phyloP scores from a whole-genome alignment of 2,113 vertebrate species.

The Origma solitaria region DNA sequence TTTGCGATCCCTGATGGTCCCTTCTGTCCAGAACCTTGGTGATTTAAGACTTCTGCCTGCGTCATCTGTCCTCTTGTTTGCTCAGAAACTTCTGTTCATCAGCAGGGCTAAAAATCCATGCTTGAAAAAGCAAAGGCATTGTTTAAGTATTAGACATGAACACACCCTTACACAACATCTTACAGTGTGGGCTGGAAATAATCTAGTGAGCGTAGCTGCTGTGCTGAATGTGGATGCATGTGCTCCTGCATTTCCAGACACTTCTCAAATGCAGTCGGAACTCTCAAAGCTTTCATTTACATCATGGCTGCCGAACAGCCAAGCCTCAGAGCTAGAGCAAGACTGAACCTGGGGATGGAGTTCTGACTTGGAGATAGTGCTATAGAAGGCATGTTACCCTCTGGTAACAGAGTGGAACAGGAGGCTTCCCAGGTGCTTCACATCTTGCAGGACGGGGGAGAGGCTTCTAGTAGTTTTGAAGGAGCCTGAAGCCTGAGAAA shows the following conservation, averaged over 20 bases:
- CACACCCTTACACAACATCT: neutral
- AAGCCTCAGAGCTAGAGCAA: neutral
- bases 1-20: neutral
- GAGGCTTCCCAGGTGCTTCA: neutral
- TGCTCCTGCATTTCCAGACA: rapidly evolving
- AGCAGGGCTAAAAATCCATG: neutral
- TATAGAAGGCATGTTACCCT: neutral
- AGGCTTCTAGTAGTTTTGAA: neutral
- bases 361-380: neutral
- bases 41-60: neutral
- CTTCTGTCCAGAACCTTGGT: neutral
- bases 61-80: neutral
- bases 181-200: neutral
- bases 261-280: neutral
- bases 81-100: neutral
- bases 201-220: neutral
- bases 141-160: neutral
- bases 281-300: neutral
- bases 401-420: neutral
- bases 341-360: neutral
- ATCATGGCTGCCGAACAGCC: neutral
- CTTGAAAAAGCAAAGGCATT: neutral
- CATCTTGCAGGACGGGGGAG: neutral
- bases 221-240: rapidly evolving
- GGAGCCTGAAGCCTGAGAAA: neutral